Evolutionary conservation across 2,888 invertebrate genomes (phyloP).

Genomic region (Rhamnusium bicolor): DNA sequence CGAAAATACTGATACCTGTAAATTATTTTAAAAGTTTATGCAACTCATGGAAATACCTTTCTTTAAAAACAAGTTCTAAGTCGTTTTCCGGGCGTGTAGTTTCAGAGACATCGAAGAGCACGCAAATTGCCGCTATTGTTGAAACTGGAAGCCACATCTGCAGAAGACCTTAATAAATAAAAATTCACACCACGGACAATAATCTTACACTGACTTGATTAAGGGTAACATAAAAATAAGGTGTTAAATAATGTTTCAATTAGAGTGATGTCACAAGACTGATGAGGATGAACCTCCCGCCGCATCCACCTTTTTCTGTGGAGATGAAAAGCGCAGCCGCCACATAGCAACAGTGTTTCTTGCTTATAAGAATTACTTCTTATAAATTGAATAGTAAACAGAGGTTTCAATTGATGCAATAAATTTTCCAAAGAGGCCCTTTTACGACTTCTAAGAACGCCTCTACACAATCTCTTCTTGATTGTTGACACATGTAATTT

Average conservation of each 20-base stretch:
- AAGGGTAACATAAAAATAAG: slow-evolving; percentile 30
- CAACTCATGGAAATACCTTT: slow-evolving; percentile 65
- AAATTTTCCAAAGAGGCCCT: slow-evolving; percentile 61
- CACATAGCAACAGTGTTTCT: slow-evolving; percentile 48
- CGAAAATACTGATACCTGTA: no score
- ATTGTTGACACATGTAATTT: slow-evolving; percentile 54
- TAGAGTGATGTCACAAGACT: slow-evolving; percentile 35
- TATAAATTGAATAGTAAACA: slow-evolving; percentile 67
- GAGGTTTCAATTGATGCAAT: slow-evolving; percentile 64
- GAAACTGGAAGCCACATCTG: slow-evolving; percentile 62
- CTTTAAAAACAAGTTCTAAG: slow-evolving; percentile 71
- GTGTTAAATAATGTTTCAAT: slow-evolving; percentile 37
- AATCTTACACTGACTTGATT: slow-evolving; percentile 27
- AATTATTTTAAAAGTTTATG: no score
- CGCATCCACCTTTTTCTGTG: slow-evolving; percentile 34
- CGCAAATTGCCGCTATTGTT: slow-evolving; percentile 65
- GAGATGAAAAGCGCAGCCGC: slow-evolving; percentile 31
- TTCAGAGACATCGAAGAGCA: slow-evolving; percentile 64
- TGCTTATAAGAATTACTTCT: slow-evolving; percentile 58
- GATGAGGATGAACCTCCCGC: slow-evolving; percentile 25
- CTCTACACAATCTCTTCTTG: slow-evolving; percentile 39
- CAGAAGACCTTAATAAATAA: slow-evolving; percentile 12
- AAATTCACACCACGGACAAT: not conserved
- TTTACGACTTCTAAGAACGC: slow-evolving; percentile 59
- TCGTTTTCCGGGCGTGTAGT: slow-evolving; percentile 67